Evolutionary conservation across 2,888 invertebrate genomes (phyloP).

Genomic region (Acleris sparsana): DNA sequence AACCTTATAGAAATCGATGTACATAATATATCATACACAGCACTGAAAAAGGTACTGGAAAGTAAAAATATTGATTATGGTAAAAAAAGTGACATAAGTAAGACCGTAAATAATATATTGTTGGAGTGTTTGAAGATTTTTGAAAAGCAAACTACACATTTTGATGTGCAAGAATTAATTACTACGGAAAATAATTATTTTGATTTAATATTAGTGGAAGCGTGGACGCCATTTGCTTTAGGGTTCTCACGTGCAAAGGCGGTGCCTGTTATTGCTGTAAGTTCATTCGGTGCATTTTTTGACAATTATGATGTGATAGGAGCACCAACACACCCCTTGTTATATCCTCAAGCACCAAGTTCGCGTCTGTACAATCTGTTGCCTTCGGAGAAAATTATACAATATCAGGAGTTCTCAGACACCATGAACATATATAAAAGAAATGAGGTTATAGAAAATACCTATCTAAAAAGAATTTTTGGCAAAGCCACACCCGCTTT

Average conservation of each 20-base stretch:
- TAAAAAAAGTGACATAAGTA: background rate
- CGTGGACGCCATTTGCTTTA: constrained; percentile 37
- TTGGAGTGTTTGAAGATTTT: constrained; percentile 25
- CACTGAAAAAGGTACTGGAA: constrained; percentile 34
- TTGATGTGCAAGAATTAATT: constrained; percentile 37
- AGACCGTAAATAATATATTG: too few species aligned
- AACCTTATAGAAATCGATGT: constrained; percentile 58
- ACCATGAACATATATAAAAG: constrained; percentile 58
- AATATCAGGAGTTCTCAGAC: constrained; percentile 54
- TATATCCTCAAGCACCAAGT: constrained; percentile 34
- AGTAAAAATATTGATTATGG: constrained; percentile 10
- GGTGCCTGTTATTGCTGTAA: constrained; percentile 43
- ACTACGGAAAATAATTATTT: constrained; percentile 36
- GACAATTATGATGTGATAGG: constrained; percentile 39
- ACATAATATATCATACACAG: constrained; percentile 43
- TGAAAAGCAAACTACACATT: constrained; percentile 35
- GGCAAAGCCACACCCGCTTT: constrained; percentile 46
- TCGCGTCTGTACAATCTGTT: constrained; percentile 38
- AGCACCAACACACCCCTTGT: constrained; percentile 42
- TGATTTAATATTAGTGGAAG: constrained; percentile 44
- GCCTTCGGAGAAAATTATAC: constrained; percentile 42
- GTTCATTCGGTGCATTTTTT: constrained; percentile 40
- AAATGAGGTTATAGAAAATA: constrained; percentile 41
- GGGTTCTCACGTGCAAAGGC: constrained; percentile 41
- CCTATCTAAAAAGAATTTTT: constrained; percentile 42